Conservation (phyloP, 1,140 invertebrate species). For the Pomacea maculata region DNA sequence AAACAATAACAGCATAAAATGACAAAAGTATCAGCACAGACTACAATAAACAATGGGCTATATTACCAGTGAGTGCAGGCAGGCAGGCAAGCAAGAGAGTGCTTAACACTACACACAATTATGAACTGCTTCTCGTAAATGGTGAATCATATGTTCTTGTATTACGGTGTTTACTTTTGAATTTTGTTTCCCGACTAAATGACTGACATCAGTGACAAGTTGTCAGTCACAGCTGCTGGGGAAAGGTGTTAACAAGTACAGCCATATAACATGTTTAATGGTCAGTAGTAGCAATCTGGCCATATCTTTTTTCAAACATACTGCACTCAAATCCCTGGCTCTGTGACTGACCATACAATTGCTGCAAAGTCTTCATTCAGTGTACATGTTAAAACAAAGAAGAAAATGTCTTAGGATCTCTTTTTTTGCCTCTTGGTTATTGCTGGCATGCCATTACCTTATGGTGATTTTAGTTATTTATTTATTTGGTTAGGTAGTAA, state of each 20-base stretch:
- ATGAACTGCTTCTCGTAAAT: too few species aligned
- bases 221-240: not conserved
- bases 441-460: not conserved
- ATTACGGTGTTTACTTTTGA: not conserved
- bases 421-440: not conserved
- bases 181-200: slow-evolving; percentile 9
- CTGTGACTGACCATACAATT: not conserved
- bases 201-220: slow-evolving; percentile 1
- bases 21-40: too few species aligned
- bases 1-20: slow-evolving; percentile 1
- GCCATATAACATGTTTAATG: not conserved
- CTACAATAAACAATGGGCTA: too few species aligned
- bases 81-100: too few species aligned
- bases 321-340: not conserved
- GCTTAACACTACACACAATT: too few species aligned
- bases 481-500: too few species aligned
- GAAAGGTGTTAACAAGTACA: not conserved
- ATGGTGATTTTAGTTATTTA: too few species aligned
- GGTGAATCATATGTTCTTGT: slow-evolving; percentile 6
- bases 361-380: not conserved
- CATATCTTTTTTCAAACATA: not conserved
- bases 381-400: not conserved
- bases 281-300: not conserved
- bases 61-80: too few species aligned
- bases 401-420: slow-evolving; percentile 2